These are phyloP conservation scores for Odontocerum albicorne DNA, from an alignment of 2,888 invertebrate species.

Conservation along the genomic window DNA sequence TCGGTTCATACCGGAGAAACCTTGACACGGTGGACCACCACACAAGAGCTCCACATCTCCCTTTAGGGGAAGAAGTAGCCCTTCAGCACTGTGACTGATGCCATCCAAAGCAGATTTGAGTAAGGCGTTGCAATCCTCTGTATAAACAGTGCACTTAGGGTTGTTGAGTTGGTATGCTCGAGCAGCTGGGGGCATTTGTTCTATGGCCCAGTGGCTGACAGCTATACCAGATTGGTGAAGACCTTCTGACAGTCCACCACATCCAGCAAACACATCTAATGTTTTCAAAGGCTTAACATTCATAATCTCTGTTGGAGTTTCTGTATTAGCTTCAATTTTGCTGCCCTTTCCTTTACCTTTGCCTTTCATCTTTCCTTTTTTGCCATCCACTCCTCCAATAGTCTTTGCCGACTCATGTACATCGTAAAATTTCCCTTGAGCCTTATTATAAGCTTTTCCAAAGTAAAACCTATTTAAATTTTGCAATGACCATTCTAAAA, in stretches of 20 bases:
- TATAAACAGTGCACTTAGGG: conserved; percentile 70
- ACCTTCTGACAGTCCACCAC: conserved; percentile 80
- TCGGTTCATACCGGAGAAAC: conserved; percentile 87
- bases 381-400: conserved; percentile 57
- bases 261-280: conserved; percentile 84
- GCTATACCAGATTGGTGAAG: conserved; percentile 69
- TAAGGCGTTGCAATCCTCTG: conserved; percentile 79
- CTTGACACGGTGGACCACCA: conserved; percentile 89
- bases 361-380: conserved; percentile 59
- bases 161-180: conserved; percentile 79
- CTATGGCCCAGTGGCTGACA: conserved; percentile 79
- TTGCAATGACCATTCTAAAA: conserved; percentile 61
- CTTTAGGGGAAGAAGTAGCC: conserved; percentile 66
- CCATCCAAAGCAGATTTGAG: conserved; percentile 69
- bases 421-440: conserved; percentile 58
- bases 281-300: conserved; percentile 60
- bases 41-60: conserved; percentile 83
- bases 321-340: conserved; percentile 41
- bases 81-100: conserved; percentile 51
- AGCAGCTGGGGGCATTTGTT: conserved; percentile 75
- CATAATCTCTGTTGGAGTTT: conserved; percentile 41
- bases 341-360: conserved; percentile 68
- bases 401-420: conserved; percentile 61
- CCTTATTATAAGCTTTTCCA: conserved; percentile 64
- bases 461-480: conserved; percentile 78